Evolutionary conservation across 2,888 invertebrate species (phyloP).

Genomic region (Oscheius sp.): DNA sequence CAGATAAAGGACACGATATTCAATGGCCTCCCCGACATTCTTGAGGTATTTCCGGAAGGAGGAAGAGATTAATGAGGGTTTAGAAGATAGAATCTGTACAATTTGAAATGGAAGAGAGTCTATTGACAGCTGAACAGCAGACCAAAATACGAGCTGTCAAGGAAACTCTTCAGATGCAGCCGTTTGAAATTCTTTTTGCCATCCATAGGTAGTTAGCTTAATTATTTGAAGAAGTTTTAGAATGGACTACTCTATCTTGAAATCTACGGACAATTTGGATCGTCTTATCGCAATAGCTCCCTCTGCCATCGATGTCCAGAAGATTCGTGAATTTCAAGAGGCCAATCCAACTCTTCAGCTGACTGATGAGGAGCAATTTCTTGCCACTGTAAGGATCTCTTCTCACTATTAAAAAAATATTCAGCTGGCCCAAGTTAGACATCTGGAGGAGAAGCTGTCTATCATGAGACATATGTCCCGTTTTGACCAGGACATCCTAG

Average conservation of each 20-base stretch:
- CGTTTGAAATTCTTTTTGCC: slow-evolving; percentile 65
- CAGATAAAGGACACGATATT: slow-evolving; percentile 25
- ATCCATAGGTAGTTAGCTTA: slow-evolving; percentile 49
- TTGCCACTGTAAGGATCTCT: slow-evolving; percentile 3
- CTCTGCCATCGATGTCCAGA: slow-evolving; percentile 15
- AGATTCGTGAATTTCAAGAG: slow-evolving; percentile 7
- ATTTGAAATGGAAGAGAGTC: background rate
- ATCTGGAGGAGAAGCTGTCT: slow-evolving; percentile 62
- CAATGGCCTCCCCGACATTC: slow-evolving; percentile 6
- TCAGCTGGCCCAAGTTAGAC: slow-evolving; percentile 59
- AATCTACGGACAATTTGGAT: slow-evolving; percentile 21
- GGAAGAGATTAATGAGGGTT: background rate
- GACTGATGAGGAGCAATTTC: slow-evolving; percentile 16
- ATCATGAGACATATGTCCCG: slow-evolving; percentile 58
- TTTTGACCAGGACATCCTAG: slow-evolving; percentile 39
- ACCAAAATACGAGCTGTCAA: slow-evolving; percentile 36
- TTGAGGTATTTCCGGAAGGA: slow-evolving; percentile 4
- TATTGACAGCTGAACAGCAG: slow-evolving; percentile 1
- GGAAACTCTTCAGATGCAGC: slow-evolving; percentile 44
- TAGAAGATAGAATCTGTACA: slow-evolving; percentile 3
- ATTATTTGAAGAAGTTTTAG: background rate
- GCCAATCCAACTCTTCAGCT: background rate
- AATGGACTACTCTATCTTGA: slow-evolving; percentile 22
- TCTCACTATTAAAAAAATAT: background rate
- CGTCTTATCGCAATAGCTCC: slow-evolving; percentile 18